Conservation (phyloP, 2,888 invertebrate species). For the Rotaria socialis region DNA sequence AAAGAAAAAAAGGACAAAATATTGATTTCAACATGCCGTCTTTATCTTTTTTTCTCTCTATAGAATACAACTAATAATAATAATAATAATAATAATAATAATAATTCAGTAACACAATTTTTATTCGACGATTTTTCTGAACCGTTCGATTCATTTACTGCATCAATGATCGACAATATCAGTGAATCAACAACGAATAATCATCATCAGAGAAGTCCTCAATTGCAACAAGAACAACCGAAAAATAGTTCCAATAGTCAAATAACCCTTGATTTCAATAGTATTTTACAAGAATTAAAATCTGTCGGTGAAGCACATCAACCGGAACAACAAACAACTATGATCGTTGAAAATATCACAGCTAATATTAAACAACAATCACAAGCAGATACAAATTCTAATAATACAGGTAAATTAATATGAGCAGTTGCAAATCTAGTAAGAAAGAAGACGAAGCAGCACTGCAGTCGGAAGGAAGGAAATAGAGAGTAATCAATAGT, state of each 20-base stretch:
- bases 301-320: constrained; percentile 28
- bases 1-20: background rate
- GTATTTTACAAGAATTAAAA: constrained; percentile 37
- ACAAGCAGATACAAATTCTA: background rate
- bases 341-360: background rate
- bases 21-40: background rate
- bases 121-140: constrained; percentile 1
- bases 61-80: background rate
- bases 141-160: constrained; percentile 30
- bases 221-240: background rate
- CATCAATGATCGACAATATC: background rate
- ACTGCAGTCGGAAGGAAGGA: background rate
- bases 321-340: constrained; percentile 24
- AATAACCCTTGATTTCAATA: background rate
- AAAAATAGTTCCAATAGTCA: background rate
- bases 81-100: background rate
- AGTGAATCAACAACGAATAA: background rate
- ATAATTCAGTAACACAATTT: background rate
- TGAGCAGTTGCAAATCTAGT: no score
- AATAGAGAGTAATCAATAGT: background rate
- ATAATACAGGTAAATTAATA: background rate
- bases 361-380: background rate
- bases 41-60: background rate
- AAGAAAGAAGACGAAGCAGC: background rate
- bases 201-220: background rate